A percentile compares a stretch with the other conserved stretches of the same genome.
Conservation (phyloP, 2,888 invertebrate species). For the Tinea trinotella region DNA sequence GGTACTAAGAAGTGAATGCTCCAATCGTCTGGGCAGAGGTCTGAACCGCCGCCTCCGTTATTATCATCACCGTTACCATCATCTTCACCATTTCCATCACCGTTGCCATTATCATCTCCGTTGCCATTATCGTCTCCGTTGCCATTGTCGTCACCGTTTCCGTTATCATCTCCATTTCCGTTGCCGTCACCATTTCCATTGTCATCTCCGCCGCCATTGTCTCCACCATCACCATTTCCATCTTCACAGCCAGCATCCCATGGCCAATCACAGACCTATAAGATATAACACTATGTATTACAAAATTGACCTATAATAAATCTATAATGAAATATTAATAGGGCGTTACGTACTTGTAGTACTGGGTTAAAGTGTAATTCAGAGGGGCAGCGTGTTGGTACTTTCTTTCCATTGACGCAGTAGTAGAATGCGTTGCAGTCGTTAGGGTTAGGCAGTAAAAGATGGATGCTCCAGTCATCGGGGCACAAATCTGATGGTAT, state of each 20-base stretch:
- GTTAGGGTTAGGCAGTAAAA: slow-evolving; percentile 32
- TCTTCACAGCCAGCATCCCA: slow-evolving; percentile 35
- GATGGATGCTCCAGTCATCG: slow-evolving; percentile 28
- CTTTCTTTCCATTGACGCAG: slow-evolving; percentile 32
- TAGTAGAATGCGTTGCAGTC: slow-evolving; percentile 35
- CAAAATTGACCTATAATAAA: slow-evolving; percentile 26
- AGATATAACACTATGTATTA: slow-evolving; percentile 24
- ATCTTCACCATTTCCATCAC: slow-evolving; percentile 20
- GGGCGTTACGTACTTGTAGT: slow-evolving; percentile 26
- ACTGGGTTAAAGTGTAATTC: slow-evolving; percentile 29
- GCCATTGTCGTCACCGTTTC: not conserved
- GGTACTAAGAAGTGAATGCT: too few species aligned
- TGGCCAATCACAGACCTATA: slow-evolving; percentile 24
- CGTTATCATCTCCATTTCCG: too few species aligned
- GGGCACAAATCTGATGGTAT: slow-evolving; percentile 27
- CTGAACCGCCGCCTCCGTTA: not conserved
- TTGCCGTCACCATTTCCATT: slow-evolving; percentile 15
- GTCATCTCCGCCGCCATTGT: not conserved
- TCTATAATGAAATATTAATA: slow-evolving; percentile 21
- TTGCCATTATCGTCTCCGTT: not conserved
- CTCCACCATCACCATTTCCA: slow-evolving; percentile 19
- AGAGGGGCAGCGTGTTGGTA: slow-evolving; percentile 26
- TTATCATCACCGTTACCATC: slow-evolving; percentile 13
- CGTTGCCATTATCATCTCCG: not conserved
- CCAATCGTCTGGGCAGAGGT: too few species aligned